phyloP scores from a whole-genome alignment of 2,113 vertebrate genomes.

The Ameiurus melas region DNA sequence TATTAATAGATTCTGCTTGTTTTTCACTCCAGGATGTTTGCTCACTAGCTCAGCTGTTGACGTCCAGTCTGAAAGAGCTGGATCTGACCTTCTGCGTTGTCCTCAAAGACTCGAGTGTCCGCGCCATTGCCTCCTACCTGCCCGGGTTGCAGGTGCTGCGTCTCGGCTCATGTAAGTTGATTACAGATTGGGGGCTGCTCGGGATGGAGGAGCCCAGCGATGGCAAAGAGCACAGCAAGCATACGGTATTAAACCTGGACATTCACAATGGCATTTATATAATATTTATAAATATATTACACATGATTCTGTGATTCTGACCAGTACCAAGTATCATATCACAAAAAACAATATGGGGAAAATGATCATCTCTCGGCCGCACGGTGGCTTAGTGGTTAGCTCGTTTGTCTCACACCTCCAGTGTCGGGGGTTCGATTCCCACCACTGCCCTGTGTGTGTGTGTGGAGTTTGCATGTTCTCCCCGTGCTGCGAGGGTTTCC shows the following conservation, averaged over 20 bases:
- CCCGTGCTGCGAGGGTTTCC: no score
- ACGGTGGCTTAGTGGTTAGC: no score
- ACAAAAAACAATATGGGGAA: no score
- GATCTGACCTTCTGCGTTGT: slow-evolving; percentile 79
- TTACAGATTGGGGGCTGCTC: slow-evolving; percentile 81
- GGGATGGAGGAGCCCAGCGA: slow-evolving; percentile 68
- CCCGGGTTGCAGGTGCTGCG: slow-evolving; percentile 72
- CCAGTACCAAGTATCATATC: neutral
- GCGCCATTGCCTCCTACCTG: slow-evolving; percentile 73
- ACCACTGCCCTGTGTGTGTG: no score
- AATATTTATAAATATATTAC: neutral
- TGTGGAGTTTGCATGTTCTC: no score
- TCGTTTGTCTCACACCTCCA: no score
- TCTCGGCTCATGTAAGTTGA: slow-evolving; percentile 79
- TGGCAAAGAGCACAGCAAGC: slow-evolving; percentile 45
- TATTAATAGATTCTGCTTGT: neutral
- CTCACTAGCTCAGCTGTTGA: slow-evolving; percentile 67
- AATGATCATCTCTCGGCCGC: neutral
- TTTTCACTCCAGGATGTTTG: slow-evolving; percentile 71
- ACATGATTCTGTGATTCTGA: neutral
- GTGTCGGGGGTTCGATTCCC: no score
- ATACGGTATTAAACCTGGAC: slow-evolving; percentile 58
- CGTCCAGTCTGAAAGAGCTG: slow-evolving; percentile 68
- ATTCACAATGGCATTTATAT: no score
- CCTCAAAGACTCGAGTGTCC: slow-evolving; percentile 75